These are phyloP conservation scores for Anadara kagoshimensis DNA, from an alignment of 1,140 invertebrate species.

Conservation along the genomic window DNA sequence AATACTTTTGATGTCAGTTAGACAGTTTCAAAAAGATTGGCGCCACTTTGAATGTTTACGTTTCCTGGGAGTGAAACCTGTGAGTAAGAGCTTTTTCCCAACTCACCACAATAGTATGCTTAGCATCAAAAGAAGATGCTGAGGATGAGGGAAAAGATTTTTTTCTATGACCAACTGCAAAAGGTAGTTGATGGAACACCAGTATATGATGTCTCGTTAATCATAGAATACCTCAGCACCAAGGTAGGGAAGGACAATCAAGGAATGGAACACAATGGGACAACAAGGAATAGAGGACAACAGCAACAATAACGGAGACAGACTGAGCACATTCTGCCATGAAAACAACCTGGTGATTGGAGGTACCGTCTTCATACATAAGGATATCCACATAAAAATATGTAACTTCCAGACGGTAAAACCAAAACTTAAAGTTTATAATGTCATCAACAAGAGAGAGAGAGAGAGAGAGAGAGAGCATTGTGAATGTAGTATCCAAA, in stretches of 20 bases:
- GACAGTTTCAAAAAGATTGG: too few relatives aligned
- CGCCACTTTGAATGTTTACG: too few relatives aligned
- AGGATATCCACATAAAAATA: background rate
- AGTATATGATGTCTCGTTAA: background rate
- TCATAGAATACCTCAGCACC: background rate
- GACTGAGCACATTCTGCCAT: background rate
- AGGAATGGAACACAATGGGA: background rate
- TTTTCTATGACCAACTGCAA: too few relatives aligned
- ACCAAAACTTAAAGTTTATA: background rate
- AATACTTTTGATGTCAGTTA: too few relatives aligned
- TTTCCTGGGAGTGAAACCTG: too few relatives aligned
- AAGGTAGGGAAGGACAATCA: background rate
- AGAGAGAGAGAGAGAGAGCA: background rate
- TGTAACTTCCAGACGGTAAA: background rate
- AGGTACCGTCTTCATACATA: background rate
- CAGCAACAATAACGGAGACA: background rate
- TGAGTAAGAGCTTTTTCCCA: too few relatives aligned
- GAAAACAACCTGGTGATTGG: background rate
- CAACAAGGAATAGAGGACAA: background rate
- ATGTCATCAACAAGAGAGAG: background rate
- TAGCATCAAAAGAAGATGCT: too few relatives aligned
- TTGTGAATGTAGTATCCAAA: background rate
- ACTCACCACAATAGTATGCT: too few relatives aligned
- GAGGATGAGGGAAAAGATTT: too few relatives aligned
- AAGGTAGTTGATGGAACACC: background rate